Evolutionary conservation across 2,797 vertebrate species (phyloP), one percentile per base, ranked within the genome.

Genomic region (Botia kubotai): DNA sequence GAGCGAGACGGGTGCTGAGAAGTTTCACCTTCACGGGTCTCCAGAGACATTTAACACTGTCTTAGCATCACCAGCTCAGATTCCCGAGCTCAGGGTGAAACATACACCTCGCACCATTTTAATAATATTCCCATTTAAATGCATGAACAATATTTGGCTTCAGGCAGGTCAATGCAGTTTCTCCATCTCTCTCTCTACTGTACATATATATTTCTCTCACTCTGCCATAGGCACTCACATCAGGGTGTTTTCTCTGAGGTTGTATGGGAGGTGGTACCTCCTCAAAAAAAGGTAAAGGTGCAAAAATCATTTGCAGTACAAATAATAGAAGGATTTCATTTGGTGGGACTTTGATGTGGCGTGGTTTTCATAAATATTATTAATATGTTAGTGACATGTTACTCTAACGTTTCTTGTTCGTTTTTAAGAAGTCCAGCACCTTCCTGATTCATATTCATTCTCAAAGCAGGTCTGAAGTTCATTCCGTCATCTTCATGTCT

Each of bases 91-190:
- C 48, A 65, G 72, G 69, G 58, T 62, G 65, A 67, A 50, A 33
- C 16, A 73, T 67, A 57, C 62, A 46, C 10, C 13, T 33, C 72
- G 72, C 67, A 80, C 63, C 78, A 85, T 85, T 83, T 83, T 81
- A 83, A 85, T 85, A 83, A 85, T 81, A 81, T 77, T 78, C 76
- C 80, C 81, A 83, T 75, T 81, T 62, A 48, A 81, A 77, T 77
- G 81, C 79, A 78, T 57, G 65, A 70, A 81, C 72, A 58, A 70
- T 71, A 19, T 72, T 60, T 63, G 23, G 67, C 82, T 71, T 21
- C 67, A 50, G 63, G 72, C 77, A 72, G 58, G 68, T 79, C 48
- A 79, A 50, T 48, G 23, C 36, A 33, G 19, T 65, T 70, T 65
- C n/a, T 23, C n/a, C 26, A 63, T 43, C 13, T 53, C 74, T 57